phyloP scores from a whole-genome alignment of 2,888 invertebrate species.

The Bellardia pandia region DNA sequence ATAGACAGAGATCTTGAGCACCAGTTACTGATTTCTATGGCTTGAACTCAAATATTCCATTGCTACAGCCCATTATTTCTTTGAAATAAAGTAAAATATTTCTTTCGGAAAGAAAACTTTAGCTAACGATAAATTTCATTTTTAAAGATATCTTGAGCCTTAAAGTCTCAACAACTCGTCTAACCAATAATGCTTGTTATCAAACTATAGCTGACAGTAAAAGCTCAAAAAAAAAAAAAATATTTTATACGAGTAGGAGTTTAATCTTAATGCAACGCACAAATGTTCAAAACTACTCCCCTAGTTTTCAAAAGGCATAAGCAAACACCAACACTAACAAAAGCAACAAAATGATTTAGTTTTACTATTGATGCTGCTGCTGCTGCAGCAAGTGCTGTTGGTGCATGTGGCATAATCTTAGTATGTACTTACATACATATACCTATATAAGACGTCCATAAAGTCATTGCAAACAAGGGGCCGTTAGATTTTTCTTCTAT shows the following conservation, averaged over 20 bases:
- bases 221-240: background rate
- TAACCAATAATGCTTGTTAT: background rate
- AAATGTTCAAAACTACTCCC: conserved; percentile 60
- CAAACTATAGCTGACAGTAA: background rate
- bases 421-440: background rate
- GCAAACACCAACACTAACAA: background rate
- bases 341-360: conserved; percentile 27
- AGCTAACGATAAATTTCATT: too few species aligned
- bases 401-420: conserved; percentile 48
- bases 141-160: too few species aligned
- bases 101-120: too few species aligned
- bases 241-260: conserved; percentile 38
- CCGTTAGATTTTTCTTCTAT: conserved; percentile 40
- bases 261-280: conserved; percentile 62
- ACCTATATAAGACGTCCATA: conserved; percentile 56
- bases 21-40: too few species aligned
- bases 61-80: too few species aligned
- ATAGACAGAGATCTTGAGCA: too few species aligned
- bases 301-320: conserved; percentile 51
- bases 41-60: too few species aligned
- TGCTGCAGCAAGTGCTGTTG: conserved; percentile 7
- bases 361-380: conserved; percentile 40
- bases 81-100: too few species aligned
- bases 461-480: conserved; percentile 61
- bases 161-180: too few species aligned